Evolutionary conservation across 2,113 vertebrate genomes (phyloP).

Genomic region (Pelvicachromis taeniatus): DNA sequence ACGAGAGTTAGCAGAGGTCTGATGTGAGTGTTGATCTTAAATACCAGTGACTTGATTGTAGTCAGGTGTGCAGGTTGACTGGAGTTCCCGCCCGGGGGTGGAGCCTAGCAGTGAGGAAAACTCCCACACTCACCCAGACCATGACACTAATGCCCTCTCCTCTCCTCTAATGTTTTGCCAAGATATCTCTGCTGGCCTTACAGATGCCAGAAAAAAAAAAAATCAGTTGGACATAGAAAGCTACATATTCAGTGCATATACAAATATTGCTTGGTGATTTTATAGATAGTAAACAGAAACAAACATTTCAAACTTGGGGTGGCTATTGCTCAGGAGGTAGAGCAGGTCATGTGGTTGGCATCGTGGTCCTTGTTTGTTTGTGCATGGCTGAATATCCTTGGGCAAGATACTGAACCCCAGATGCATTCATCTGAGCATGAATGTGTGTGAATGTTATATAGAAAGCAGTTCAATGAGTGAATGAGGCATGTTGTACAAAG

Average conservation of each 20-base stretch:
- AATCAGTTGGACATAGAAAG: neutral
- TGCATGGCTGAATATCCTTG: neutral
- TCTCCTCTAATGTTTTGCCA: no score
- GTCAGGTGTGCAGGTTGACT: no score
- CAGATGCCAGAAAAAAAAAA: neutral
- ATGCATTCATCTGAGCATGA: neutral
- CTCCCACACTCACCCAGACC: no score
- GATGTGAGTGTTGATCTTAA: no score
- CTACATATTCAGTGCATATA: neutral
- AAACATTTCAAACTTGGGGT: neutral
- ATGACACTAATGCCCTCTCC: no score
- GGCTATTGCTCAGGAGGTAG: neutral
- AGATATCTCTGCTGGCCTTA: neutral
- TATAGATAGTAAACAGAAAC: neutral
- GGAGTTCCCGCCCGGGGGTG: no score
- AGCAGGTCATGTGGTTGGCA: neutral
- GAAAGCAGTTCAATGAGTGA: neutral
- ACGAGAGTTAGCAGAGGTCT: no score
- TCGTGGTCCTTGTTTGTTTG: neutral
- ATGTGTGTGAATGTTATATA: neutral
- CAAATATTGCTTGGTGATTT: neutral
- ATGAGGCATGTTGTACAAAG: neutral
- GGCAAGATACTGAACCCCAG: neutral
- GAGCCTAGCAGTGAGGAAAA: no score
- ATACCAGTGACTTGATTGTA: no score